Base-by-base conservation (phyloP, 1,140 invertebrate species). In the Halotydeus destructor region DNA sequence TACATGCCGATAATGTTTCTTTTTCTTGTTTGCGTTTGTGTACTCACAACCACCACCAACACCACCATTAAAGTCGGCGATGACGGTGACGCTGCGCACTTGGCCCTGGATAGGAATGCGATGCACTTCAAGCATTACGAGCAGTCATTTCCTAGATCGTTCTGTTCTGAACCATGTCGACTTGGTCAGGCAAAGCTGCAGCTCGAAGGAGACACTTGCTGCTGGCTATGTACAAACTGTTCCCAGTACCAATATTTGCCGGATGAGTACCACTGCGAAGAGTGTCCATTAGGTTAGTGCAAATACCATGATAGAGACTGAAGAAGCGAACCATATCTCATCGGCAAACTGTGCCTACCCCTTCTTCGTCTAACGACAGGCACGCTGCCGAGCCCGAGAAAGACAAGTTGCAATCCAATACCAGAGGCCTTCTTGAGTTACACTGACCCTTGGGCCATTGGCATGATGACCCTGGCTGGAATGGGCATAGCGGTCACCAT, bases 401-500 rank as follows among this genome's bases (percentile, higher is more conserved):
- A 55, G 52, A 54, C 47, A 0, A 31, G 26, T 5, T 74, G 72
- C 52, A 50, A 58, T 3, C 38, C 55, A 3, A 66, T 74, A 6
- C 57, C 62, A 0, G 61, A 66, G 32, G 57, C 60, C 6, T 71
- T 68, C 50, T 60, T 75, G 34, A 63, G 65, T 42, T 67, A 67
- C 48, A 55, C 52, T 24, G 66, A 62, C 45, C 60, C 61, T 0
- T 70, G 68, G 60, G 69, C 70, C 1, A 60, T 72, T 16, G 64
- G 55, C 0, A 67, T 68, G 5, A 67, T 73, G 58, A 55, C 58
- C 8, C 63, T 70, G 30, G 58, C 68, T 31, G 67, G 75, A 4
- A 66, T 71, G 6, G 83, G 83, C 21, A 78, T 84, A 43, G 56
- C 82, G 37, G 65, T 82, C 43, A 81, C 76, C 0, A 57, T 73